Percentiles rank a stretch among this genome's conserved stretches.
phyloP scores from a whole-genome alignment of 1,140 invertebrate species.

The Charaxes varanes region DNA sequence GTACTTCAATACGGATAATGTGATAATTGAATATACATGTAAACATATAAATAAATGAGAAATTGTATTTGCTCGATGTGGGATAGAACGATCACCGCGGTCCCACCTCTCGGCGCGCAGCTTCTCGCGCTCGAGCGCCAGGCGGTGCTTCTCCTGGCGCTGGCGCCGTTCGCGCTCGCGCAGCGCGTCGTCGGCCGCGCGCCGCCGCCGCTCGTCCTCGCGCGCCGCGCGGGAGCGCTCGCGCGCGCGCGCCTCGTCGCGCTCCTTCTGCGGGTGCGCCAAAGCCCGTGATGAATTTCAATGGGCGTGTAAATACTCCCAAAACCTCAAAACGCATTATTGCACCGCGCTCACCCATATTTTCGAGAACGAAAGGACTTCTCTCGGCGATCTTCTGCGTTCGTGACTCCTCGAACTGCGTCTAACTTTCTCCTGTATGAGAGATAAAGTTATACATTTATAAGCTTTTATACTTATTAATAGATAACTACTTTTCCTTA shows the following conservation, averaged over 20 bases:
- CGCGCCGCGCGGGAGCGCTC: constrained; percentile 85
- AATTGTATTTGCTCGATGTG: background rate
- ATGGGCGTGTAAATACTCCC: background rate
- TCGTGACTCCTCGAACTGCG: constrained; percentile 53
- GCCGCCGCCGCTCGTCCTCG: constrained; percentile 84
- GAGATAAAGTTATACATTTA: constrained; percentile 3
- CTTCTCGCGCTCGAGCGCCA: constrained; percentile 86
- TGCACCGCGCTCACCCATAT: constrained; percentile 76
- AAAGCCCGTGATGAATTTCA: background rate
- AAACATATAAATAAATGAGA: background rate
- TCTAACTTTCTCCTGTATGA: constrained; percentile 36
- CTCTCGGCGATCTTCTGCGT: constrained; percentile 52
- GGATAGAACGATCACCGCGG: too few relatives aligned
- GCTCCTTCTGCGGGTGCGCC: constrained; percentile 74
- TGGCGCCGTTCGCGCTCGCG: constrained; percentile 86
- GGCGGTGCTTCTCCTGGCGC: constrained; percentile 84
- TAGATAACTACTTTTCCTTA: background rate
- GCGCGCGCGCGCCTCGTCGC: constrained; percentile 84
- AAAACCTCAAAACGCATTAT: background rate
- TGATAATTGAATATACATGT: background rate
- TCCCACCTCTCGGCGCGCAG: constrained; percentile 76
- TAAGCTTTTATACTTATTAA: background rate
- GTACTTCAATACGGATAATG: too few relatives aligned
- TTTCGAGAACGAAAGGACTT: constrained; percentile 79
- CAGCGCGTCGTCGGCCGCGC: constrained; percentile 81